A percentile compares a stretch with the other conserved stretches of the same genome.
Conservation (phyloP, 2,113 vertebrate genomes). For the Larimichthys polyactis region DNA sequence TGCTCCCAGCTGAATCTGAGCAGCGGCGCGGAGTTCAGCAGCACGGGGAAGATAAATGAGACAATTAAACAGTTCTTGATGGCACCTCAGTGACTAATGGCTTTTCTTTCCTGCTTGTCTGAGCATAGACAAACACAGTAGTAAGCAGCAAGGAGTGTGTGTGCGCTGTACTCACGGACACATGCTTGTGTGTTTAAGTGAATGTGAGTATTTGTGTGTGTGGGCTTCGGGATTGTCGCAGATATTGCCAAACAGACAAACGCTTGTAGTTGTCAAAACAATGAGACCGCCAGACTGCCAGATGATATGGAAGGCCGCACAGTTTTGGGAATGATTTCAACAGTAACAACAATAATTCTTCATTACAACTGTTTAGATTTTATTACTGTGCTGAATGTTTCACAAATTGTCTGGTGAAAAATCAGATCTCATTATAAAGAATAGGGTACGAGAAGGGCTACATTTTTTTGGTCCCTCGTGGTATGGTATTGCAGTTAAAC, state of each 20-base stretch:
- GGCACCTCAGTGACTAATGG: constrained; percentile 76
- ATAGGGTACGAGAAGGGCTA: no score
- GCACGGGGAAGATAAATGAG: constrained; percentile 69
- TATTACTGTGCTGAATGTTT: not conserved
- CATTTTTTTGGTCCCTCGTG: no score
- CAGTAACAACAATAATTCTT: not conserved
- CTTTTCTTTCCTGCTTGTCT: constrained; percentile 68
- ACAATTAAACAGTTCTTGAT: constrained; percentile 71
- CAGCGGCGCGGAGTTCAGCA: constrained; percentile 36
- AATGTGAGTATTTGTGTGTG: not conserved
- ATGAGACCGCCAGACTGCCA: not conserved
- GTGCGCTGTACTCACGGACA: not conserved
- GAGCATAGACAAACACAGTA: constrained; percentile 67
- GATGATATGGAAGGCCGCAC: not conserved
- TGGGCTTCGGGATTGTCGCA: not conserved
- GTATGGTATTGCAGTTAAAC: no score
- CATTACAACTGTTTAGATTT: not conserved
- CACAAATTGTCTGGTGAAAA: not conserved
- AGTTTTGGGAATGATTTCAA: not conserved
- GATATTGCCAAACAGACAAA: not conserved
- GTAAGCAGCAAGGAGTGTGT: constrained; percentile 44
- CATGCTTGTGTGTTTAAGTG: constrained; percentile 10
- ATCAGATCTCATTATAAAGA: not conserved
- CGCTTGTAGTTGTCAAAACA: not conserved
- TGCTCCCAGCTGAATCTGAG: constrained; percentile 31